These are phyloP conservation scores for Steinernema feltiae DNA, from an alignment of 1,140 invertebrate species.

Conservation along the genomic window DNA sequence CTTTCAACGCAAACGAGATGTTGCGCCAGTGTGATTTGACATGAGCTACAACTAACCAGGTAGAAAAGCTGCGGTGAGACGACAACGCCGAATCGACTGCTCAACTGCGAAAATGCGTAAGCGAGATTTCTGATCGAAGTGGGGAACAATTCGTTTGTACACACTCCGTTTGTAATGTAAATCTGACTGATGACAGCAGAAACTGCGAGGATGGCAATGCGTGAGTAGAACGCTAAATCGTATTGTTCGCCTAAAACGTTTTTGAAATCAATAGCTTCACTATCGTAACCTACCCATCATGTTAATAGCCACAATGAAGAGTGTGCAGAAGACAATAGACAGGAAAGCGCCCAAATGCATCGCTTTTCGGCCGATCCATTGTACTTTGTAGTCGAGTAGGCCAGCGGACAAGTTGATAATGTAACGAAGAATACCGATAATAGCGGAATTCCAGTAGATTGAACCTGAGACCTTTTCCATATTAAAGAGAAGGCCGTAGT, in stretches of 20 bases:
- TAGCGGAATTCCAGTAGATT: constrained; percentile 27
- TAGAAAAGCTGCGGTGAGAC: constrained; percentile 32
- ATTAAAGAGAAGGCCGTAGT: constrained; percentile 39
- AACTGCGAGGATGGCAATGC: neutral
- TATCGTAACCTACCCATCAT: neutral
- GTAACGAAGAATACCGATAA: constrained; percentile 4
- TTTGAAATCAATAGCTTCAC: neutral
- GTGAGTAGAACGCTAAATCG: neutral
- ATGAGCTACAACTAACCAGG: constrained; percentile 23
- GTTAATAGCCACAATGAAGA: neutral
- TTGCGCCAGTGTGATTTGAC: no score
- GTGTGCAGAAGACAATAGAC: neutral
- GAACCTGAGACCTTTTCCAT: constrained; percentile 33
- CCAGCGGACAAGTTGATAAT: neutral
- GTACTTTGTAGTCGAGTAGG: neutral
- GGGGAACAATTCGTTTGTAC: constrained; percentile 25
- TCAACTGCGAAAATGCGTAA: constrained; percentile 26
- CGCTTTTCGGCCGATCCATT: neutral
- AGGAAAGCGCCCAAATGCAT: neutral
- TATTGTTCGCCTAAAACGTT: neutral
- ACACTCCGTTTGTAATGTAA: constrained; percentile 12
- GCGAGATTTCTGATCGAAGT: constrained; percentile 31
- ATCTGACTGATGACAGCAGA: constrained; percentile 12
- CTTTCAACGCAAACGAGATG: no score
- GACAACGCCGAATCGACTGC: constrained; percentile 28